Percentiles rank a stretch among this genome's conserved stretches.
Evolutionary conservation across 1,140 invertebrate species (phyloP).

Genomic region (Trichogramma pretiosum): DNA sequence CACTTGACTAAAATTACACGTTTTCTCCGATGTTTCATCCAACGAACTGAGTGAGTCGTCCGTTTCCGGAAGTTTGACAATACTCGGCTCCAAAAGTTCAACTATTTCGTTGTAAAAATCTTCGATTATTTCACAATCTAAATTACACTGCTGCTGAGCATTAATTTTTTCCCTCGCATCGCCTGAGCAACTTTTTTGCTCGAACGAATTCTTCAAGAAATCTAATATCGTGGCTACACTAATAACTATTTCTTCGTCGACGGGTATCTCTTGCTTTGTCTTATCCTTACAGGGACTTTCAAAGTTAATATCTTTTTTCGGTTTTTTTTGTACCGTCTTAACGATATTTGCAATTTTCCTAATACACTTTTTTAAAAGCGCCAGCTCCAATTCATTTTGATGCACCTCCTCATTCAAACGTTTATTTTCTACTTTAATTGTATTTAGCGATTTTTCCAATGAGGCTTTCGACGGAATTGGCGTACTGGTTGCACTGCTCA

Average conservation of each 20-base stretch:
- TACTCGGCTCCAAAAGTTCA: neutral
- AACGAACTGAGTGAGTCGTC: neutral
- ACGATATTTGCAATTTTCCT: conserved; percentile 1
- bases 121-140: neutral
- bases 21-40: neutral
- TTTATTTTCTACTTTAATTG: conserved; percentile 22
- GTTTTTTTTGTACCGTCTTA: neutral
- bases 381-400: conserved; percentile 22
- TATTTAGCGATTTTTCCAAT: neutral
- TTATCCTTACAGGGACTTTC: no score
- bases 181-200: no score
- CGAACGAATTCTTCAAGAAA: neutral
- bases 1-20: neutral
- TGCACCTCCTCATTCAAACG: conserved; percentile 24
- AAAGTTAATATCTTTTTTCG: neutral
- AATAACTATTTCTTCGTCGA: neutral
- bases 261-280: neutral
- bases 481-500: conserved; percentile 21
- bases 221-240: neutral
- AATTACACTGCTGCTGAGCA: conserved; percentile 3
- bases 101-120: conserved; percentile 6
- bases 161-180: no score
- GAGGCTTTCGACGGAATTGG: conserved; percentile 19
- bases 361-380: conserved; percentile 15
- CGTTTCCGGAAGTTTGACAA: neutral